Base-by-base conservation (phyloP, 2,888 invertebrate genomes). In the Sinopyrophorus schimmeli region DNA sequence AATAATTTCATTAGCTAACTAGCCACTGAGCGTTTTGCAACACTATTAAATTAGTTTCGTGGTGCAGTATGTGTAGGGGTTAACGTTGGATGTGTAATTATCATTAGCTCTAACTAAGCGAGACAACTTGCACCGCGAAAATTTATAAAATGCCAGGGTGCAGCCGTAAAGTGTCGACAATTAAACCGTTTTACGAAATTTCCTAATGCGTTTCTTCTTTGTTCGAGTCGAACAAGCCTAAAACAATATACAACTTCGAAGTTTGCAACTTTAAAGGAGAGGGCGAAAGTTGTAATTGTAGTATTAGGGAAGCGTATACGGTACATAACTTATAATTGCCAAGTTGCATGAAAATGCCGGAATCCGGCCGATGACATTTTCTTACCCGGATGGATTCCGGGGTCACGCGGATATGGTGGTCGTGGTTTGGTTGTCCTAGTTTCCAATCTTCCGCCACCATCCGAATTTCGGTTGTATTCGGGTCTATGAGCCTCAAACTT, bases 401-500 rank as follows among this genome's bases (percentile, higher is more conserved):
- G 15, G 58, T 28, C 17, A 64, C 47, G 17, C 52, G 42, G 30
- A 53, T 47, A 24, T 47, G 51, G 24, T 42, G 55, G 31, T 55
- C 54, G 24, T 54, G 37, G 42, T 59, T 43, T 16, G 38, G 47
- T 32, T 60, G 55, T 48, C 50, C 57, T 38, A 64, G 54, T 51
- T 60, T 51, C 65, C 66, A 68, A 50, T 80, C 80, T 9, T 74
- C 71, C 35, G 79, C 71, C 53, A 78, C 77, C 20, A 75, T 74
- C 26, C 69, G 70, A 5, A 80, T 75, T 58, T 76, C 75, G 3
- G 75, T 72, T 52, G 76, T 77, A 0, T 77, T 74, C 24, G 78
- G 74, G 60, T 81, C 79, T 0, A 87, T 75, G 50, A 89, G 66
- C 58, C 84, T 78, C 57, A 87, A 74, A 0, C 84, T 83, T 1